Percentiles rank a stretch among this genome's conserved stretches.
phyloP scores from a whole-genome alignment of 2,888 invertebrate genomes.

The Scaptodrosophila latifasciaeformis region DNA sequence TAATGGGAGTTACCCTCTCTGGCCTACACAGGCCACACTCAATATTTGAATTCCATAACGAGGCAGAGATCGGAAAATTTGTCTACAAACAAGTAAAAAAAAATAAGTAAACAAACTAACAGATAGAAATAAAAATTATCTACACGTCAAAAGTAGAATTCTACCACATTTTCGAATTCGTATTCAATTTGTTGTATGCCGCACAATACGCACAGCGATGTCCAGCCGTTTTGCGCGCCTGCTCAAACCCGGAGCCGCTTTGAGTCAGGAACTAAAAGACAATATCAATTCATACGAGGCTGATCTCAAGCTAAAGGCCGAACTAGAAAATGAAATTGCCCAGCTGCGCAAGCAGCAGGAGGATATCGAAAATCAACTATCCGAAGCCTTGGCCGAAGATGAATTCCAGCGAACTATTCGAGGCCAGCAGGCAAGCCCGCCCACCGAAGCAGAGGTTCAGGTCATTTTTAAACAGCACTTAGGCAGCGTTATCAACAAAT shows the following conservation, averaged over 20 bases:
- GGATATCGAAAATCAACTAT: slow-evolving; percentile 37
- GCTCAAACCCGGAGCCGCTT: slow-evolving; percentile 42
- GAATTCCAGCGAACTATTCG: slow-evolving; percentile 38
- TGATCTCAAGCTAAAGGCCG: slow-evolving; percentile 20
- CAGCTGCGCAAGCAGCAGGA: slow-evolving; percentile 39
- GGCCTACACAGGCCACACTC: neutral
- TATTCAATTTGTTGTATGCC: neutral
- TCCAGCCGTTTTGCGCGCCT: slow-evolving; percentile 31
- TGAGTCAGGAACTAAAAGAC: slow-evolving; percentile 36
- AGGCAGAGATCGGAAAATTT: no score
- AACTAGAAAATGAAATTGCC: slow-evolving; percentile 32
- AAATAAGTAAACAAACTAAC: neutral
- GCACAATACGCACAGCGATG: slow-evolving; percentile 21
- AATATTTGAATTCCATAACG: neutral
- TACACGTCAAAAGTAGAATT: slow-evolving; percentile 22
- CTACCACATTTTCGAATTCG: neutral
- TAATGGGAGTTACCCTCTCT: no score
- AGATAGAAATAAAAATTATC: neutral
- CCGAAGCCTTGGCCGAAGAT: slow-evolving; percentile 47
- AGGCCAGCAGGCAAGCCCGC: slow-evolving; percentile 6
- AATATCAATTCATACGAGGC: slow-evolving; percentile 37
- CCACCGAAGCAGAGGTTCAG: slow-evolving; percentile 28
- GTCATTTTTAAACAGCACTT: slow-evolving; percentile 32
- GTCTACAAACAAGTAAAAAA: no score
- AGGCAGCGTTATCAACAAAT: slow-evolving; percentile 29